A percentile compares a stretch with the other conserved stretches of the same genome.
These are phyloP conservation scores for Asobara japonica DNA, from an alignment of 1,140 invertebrate genomes.

Conservation along the genomic window DNA sequence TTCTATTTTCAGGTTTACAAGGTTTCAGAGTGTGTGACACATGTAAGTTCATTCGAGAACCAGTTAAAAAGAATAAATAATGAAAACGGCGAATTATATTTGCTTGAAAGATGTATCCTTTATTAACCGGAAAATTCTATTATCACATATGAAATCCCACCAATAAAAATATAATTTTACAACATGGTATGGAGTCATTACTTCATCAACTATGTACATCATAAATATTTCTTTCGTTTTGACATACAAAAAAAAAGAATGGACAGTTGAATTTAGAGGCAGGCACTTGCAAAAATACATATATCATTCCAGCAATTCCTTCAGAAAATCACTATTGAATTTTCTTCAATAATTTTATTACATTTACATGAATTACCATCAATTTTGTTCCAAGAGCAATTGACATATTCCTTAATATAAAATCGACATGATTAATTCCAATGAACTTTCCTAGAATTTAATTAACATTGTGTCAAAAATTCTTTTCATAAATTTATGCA, in stretches of 20 bases:
- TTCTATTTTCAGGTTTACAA: no score
- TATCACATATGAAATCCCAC: slow-evolving; percentile 12
- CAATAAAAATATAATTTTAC: slow-evolving; percentile 17
- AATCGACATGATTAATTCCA: not conserved
- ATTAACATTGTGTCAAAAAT: not conserved
- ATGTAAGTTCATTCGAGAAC: not conserved
- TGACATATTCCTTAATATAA: not conserved
- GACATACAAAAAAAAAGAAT: not conserved
- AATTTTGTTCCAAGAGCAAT: not conserved
- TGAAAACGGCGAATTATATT: not conserved
- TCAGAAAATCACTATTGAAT: not conserved
- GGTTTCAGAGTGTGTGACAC: no score
- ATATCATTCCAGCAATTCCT: not conserved
- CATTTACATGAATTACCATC: not conserved
- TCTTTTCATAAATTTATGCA: not conserved
- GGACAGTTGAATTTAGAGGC: not conserved
- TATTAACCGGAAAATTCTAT: slow-evolving; percentile 8
- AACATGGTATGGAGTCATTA: not conserved
- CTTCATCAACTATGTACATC: slow-evolving; percentile 11
- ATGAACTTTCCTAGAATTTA: not conserved
- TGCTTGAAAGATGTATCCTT: not conserved
- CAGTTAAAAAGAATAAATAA: not conserved
- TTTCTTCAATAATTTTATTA: not conserved
- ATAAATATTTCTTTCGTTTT: slow-evolving; percentile 1
- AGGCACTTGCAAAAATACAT: not conserved